Conservation (phyloP, 2,797 vertebrate genomes). For the Phrynocephalus guinanensis region DNA sequence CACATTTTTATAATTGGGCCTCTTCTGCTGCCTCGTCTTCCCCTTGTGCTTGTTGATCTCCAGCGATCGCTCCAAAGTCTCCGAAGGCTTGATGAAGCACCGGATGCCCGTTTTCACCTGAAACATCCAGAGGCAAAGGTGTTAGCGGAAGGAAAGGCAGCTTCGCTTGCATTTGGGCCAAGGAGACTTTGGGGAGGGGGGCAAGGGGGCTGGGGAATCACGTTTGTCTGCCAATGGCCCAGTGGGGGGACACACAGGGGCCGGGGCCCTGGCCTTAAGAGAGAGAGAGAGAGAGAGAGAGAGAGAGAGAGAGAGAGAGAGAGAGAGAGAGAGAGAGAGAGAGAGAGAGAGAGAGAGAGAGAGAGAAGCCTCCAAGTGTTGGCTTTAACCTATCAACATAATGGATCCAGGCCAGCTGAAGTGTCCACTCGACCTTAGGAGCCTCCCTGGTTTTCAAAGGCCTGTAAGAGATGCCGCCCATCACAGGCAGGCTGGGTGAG, state of each 20-base stretch:
- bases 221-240: not conserved
- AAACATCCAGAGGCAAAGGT: not conserved
- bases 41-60: constrained; percentile 94
- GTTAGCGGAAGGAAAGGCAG: not conserved
- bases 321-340: no score
- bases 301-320: no score
- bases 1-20: constrained; percentile 98
- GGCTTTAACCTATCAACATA: no score
- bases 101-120: constrained; percentile 87
- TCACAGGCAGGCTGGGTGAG: no score
- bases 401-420: no score
- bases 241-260: not conserved
- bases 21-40: constrained; percentile 90
- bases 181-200: no score
- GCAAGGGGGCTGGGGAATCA: not conserved
- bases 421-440: no score
- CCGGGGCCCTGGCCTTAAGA: not conserved
- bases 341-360: no score
- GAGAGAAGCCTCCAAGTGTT: no score
- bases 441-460: no score
- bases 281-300: no score
- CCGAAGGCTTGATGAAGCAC: constrained; percentile 92
- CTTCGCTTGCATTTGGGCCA: not conserved
- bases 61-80: constrained; percentile 93
- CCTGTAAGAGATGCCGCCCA: no score